Conservation (phyloP, 2,113 vertebrate species). For the Pseudolaguvia tuberculata region DNA sequence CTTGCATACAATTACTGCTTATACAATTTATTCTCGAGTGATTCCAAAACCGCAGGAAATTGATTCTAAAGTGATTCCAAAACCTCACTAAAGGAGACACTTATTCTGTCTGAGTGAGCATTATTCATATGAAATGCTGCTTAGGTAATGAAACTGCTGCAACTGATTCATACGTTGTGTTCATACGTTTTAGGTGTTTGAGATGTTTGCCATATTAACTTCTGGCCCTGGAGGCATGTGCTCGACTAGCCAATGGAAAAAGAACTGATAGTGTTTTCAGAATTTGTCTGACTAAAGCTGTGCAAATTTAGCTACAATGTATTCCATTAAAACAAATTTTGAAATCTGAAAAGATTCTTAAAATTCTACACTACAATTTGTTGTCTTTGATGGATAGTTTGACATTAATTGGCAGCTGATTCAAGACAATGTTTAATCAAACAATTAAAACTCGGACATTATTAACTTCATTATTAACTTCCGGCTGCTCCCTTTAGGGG, state of each 20-base stretch:
- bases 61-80: neutral
- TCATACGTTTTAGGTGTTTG: constrained; percentile 30
- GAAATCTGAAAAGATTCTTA: too few species aligned
- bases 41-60: constrained; percentile 11
- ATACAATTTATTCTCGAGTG: neutral
- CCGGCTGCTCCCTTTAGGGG: too few species aligned
- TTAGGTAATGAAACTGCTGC: neutral
- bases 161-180: constrained; percentile 5
- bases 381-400: too few species aligned
- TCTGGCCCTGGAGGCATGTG: neutral
- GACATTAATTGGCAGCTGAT: too few species aligned
- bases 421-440: too few species aligned
- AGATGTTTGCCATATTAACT: neutral
- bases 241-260: neutral
- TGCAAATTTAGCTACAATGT: too few species aligned
- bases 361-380: too few species aligned
- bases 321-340: too few species aligned
- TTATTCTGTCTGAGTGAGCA: neutral
- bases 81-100: neutral
- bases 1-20: constrained; percentile 2
- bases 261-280: neutral
- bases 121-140: neutral
- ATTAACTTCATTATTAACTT: too few species aligned
- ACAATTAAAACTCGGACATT: too few species aligned
- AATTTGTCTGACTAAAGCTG: neutral